A percentile compares a stretch with the other conserved stretches of the same genome.
Evolutionary conservation across 2,113 vertebrate genomes (phyloP).

Genomic region (Conger conger): DNA sequence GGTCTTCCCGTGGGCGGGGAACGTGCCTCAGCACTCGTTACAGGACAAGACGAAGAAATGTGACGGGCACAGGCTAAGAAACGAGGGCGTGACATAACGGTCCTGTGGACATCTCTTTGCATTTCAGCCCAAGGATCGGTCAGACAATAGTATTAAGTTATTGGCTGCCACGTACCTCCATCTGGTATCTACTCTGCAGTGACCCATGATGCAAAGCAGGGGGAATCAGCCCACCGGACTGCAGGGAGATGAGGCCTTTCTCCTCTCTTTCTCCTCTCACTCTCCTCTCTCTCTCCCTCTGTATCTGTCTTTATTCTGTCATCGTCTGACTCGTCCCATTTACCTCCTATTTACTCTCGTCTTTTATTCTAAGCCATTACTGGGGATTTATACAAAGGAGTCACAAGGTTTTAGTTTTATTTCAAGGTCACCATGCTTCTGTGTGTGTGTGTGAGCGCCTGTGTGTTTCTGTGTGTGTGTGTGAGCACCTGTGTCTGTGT

Average conservation of each 20-base stretch:
- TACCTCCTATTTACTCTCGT: neutral
- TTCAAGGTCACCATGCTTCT: neutral
- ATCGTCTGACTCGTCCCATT: neutral
- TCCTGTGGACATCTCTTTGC: neutral
- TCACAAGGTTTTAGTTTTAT: neutral
- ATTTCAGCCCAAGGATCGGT: neutral
- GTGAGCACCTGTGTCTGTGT: neutral
- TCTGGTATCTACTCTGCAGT: neutral
- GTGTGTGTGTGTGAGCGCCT: neutral
- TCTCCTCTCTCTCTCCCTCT: neutral
- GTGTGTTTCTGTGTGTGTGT: too few species aligned
- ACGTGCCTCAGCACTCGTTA: neutral
- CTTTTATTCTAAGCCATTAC: conserved; percentile 2
- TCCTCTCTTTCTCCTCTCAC: neutral
- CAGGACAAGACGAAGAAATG: neutral
- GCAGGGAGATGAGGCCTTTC: neutral
- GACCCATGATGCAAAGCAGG: neutral
- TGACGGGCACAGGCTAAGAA: neutral
- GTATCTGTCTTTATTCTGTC: neutral
- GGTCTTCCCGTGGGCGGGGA: neutral
- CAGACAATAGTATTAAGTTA: neutral
- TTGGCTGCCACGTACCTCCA: neutral
- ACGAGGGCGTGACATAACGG: neutral
- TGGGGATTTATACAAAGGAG: neutral
- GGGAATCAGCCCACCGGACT: neutral